Evolutionary conservation across 2,888 invertebrate genomes (phyloP).

Genomic region (Dasypogon diadema): DNA sequence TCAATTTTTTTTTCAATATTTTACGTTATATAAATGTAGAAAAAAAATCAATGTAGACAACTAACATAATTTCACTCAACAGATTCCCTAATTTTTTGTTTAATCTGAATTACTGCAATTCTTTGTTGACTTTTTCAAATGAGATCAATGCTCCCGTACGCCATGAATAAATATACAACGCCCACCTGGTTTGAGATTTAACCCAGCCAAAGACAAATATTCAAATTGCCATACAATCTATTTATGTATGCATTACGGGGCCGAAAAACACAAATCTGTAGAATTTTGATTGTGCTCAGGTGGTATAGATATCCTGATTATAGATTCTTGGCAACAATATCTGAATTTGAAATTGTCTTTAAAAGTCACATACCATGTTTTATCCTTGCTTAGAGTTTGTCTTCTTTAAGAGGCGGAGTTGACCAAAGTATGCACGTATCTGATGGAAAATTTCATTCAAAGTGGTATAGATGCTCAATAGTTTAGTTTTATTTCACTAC

Average conservation of each 20-base stretch:
- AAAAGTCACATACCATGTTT: no score
- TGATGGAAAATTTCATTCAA: no score
- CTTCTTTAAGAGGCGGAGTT: no score
- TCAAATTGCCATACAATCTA: conserved; percentile 47
- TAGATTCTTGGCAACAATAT: conserved; percentile 34
- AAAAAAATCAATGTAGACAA: no score
- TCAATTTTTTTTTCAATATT: no score
- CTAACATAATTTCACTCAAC: no score
- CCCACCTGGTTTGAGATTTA: conserved; percentile 17
- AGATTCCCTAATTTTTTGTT: no score
- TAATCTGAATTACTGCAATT: not conserved
- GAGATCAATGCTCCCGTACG: not conserved
- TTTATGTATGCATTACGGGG: conserved; percentile 31
- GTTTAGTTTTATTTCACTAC: no score
- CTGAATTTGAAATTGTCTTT: conserved; percentile 26
- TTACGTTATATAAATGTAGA: no score
- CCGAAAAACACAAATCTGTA: conserved; percentile 42
- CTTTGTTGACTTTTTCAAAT: conserved; percentile 28
- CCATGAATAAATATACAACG: not conserved
- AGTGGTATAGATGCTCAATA: no score
- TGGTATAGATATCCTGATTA: conserved; percentile 1
- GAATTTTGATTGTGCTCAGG: conserved; percentile 31
- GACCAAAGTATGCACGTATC: no score
- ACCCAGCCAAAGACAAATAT: conserved; percentile 21
- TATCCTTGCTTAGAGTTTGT: no score